A percentile compares a stretch with the other conserved stretches of the same genome.
Evolutionary conservation across 2,797 vertebrate species (phyloP).

Genomic region (Eremophila alpestris): DNA sequence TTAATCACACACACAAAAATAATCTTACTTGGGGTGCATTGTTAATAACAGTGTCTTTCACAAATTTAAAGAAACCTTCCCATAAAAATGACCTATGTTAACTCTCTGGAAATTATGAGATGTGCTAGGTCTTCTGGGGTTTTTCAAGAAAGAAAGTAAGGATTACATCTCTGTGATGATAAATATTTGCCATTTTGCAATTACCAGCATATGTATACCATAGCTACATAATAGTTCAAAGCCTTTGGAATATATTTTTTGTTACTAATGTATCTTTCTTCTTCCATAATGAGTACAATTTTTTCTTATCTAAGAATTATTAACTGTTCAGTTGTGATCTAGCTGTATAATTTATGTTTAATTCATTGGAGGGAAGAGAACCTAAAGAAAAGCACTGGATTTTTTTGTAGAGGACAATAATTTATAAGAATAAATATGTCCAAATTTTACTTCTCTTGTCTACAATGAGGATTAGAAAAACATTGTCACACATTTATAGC

Average conservation of each 20-base stretch:
- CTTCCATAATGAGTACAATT: not conserved
- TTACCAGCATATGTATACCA: not conserved
- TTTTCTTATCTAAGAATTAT: not conserved
- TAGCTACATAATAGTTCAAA: not conserved
- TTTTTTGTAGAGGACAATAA: not conserved
- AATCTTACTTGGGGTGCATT: not conserved
- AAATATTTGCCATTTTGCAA: not conserved
- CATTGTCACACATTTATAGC: not conserved
- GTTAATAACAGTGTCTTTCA: not conserved
- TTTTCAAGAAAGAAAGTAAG: not conserved
- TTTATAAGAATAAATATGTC: not conserved
- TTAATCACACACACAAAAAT: not conserved
- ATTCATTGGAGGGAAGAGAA: constrained; percentile 11
- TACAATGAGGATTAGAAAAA: not conserved
- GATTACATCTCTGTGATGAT: not conserved
- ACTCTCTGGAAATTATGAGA: not conserved
- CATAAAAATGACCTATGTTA: not conserved
- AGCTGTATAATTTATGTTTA: not conserved
- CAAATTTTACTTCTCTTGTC: not conserved
- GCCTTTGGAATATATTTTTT: not conserved
- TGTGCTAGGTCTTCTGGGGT: not conserved
- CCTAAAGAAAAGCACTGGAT: not conserved
- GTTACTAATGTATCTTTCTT: not conserved
- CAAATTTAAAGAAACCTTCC: not conserved
- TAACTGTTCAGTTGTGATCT: constrained; percentile 26